Conservation (phyloP, 2,888 invertebrate species). For the Caenorhabditis auriculariae region DNA sequence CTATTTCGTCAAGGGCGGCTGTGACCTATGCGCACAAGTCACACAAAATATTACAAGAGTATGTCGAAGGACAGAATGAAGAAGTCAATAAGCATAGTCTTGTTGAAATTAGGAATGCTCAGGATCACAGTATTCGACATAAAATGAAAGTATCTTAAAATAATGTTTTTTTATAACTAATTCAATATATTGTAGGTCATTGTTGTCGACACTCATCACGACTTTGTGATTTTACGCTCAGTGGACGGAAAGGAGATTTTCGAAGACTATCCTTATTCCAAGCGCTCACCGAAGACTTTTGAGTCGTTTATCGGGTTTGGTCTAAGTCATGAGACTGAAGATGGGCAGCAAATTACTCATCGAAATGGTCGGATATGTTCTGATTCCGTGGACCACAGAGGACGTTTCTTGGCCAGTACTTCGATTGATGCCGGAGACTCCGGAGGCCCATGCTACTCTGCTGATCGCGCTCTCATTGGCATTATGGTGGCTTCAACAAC, state of each 20-base stretch:
- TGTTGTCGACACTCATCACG: constrained; percentile 15
- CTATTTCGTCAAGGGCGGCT: constrained; percentile 10
- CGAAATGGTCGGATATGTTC: constrained; percentile 13
- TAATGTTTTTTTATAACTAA: constrained; percentile 11
- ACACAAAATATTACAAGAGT: constrained; percentile 8
- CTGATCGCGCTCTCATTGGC: constrained; percentile 14
- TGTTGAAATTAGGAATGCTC: constrained; percentile 11
- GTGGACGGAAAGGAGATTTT: constrained; percentile 12
- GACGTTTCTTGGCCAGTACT: constrained; percentile 10
- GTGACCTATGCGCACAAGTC: constrained; percentile 15
- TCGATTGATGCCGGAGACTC: constrained; percentile 16
- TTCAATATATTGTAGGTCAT: constrained; percentile 20
- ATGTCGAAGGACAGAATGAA: constrained; percentile 12
- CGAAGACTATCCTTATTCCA: constrained; percentile 9
- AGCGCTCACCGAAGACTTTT: constrained; percentile 9
- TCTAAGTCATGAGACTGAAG: constrained; percentile 8
- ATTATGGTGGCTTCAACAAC: constrained; percentile 18
- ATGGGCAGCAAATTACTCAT: constrained; percentile 11
- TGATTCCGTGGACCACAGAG: constrained; percentile 7
- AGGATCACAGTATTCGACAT: constrained; percentile 11
- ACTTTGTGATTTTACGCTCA: constrained; percentile 14
- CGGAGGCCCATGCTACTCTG: constrained; percentile 15
- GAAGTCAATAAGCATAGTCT: constrained; percentile 10
- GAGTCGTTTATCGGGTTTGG: constrained; percentile 11
- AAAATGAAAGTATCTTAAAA: constrained; percentile 14